phyloP scores from a whole-genome alignment of 2,888 invertebrate genomes.

The Drosophila maculinotata region DNA sequence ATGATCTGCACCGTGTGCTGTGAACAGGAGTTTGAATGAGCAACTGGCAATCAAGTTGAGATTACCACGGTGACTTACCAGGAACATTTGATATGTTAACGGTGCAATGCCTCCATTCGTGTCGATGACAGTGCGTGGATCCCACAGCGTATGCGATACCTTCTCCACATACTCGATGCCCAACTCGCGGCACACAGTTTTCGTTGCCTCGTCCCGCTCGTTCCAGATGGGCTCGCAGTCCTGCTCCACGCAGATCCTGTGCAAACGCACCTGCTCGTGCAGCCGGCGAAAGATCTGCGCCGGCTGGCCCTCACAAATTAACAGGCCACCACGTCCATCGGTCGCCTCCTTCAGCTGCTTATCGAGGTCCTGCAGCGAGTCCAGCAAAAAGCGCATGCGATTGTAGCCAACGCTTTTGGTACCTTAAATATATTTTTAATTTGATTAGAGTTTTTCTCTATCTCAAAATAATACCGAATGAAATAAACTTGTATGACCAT shows the following conservation, averaged over 20 bases:
- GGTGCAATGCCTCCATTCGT: slow-evolving; percentile 90
- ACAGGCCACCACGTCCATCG: slow-evolving; percentile 87
- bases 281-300: slow-evolving; percentile 87
- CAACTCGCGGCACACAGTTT: slow-evolving; percentile 86
- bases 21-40: neutral
- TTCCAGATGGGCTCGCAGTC: slow-evolving; percentile 91
- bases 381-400: slow-evolving; percentile 89
- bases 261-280: slow-evolving; percentile 87
- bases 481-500: neutral
- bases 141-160: slow-evolving; percentile 91
- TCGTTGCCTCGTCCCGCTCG: slow-evolving; percentile 87
- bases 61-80: slow-evolving; percentile 85
- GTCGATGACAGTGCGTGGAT: slow-evolving; percentile 88
- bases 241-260: slow-evolving; percentile 87
- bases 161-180: slow-evolving; percentile 87
- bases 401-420: slow-evolving; percentile 89
- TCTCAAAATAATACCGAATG: too few species aligned
- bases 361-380: slow-evolving; percentile 89
- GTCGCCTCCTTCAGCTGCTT: slow-evolving; percentile 85
- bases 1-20: slow-evolving; percentile 88
- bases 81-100: slow-evolving; percentile 90
- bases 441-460: neutral
- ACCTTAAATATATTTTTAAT: slow-evolving; percentile 83
- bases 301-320: slow-evolving; percentile 88
- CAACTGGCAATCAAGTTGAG: neutral